Percentiles rank a stretch among this genome's conserved stretches.
Evolutionary conservation across 2,113 vertebrate species (phyloP).

Genomic region (Egretta garzetta): DNA sequence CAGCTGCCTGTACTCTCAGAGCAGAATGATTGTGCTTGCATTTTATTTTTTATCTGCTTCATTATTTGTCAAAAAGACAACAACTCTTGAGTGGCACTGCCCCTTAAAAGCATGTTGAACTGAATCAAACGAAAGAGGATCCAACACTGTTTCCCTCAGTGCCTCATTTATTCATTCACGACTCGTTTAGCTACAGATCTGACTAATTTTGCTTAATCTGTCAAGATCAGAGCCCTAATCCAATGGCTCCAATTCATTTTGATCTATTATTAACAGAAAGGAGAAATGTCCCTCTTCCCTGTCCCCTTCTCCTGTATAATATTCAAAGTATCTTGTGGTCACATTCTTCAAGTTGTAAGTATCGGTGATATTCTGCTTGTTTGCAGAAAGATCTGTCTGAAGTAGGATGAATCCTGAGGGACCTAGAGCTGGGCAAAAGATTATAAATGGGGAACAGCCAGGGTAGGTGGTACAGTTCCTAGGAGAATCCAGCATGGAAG

Average conservation of each 20-base stretch:
- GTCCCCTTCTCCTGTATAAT: not conserved
- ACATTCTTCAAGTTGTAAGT: not conserved
- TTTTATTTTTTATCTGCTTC: not conserved
- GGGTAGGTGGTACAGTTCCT: not conserved
- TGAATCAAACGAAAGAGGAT: not conserved
- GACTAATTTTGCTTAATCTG: not conserved
- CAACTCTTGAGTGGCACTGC: not conserved
- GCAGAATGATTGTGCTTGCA: not conserved
- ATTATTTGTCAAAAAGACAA: not conserved
- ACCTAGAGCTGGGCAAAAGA: not conserved
- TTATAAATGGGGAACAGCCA: not conserved
- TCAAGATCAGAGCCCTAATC: not conserved
- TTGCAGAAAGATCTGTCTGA: not conserved
- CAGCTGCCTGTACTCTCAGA: not conserved
- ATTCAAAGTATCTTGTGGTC: not conserved
- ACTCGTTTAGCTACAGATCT: not conserved
- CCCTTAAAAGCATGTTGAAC: not conserved
- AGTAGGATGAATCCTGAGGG: not conserved
- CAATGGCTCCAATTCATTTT: not conserved
- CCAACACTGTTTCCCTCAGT: not conserved
- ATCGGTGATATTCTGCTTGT: not conserved
- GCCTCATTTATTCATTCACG: not conserved
- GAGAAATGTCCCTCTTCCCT: not conserved
- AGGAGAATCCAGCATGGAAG: not conserved
- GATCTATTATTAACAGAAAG: not conserved